A percentile compares a stretch with the other conserved stretches of the same genome.
Evolutionary conservation across 1,140 invertebrate genomes (phyloP).

Genomic region (Microplitis mediator): DNA sequence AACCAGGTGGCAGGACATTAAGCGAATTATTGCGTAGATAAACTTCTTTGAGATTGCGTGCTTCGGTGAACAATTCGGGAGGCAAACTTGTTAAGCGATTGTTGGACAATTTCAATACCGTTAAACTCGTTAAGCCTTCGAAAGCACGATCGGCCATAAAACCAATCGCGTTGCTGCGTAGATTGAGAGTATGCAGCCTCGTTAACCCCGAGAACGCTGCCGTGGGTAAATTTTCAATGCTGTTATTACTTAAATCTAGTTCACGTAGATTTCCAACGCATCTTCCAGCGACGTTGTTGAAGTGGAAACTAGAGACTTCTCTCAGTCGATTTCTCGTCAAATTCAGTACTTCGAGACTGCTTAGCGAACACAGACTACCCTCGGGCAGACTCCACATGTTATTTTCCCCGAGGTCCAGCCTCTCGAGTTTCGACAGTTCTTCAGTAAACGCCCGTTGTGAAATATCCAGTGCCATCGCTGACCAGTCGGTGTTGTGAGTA

Average conservation of each 20-base stretch:
- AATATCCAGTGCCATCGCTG: constrained; percentile 81
- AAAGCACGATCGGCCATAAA: constrained; percentile 82
- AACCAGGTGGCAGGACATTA: constrained; percentile 81
- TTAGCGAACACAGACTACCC: constrained; percentile 79
- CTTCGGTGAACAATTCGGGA: constrained; percentile 81
- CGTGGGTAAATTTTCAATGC: constrained; percentile 78
- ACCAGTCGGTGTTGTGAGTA: constrained; percentile 89
- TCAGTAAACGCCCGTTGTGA: constrained; percentile 75
- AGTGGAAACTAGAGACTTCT: constrained; percentile 78
- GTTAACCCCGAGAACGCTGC: constrained; percentile 76
- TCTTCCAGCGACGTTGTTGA: constrained; percentile 66
- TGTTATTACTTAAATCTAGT: constrained; percentile 83
- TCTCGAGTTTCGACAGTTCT: constrained; percentile 75
- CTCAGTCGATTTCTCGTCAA: constrained; percentile 81
- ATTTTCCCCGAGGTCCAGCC: constrained; percentile 84
- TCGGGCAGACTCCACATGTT: constrained; percentile 86
- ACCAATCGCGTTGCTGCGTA: constrained; percentile 72
- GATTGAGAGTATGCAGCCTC: constrained; percentile 66
- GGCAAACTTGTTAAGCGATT: constrained; percentile 83
- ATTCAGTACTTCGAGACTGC: constrained; percentile 78
- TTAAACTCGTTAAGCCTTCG: constrained; percentile 77
- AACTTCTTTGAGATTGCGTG: constrained; percentile 80
- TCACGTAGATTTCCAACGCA: constrained; percentile 75
- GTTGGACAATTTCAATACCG: constrained; percentile 78
- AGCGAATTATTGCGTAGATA: constrained; percentile 87